Conservation (phyloP, 2,797 vertebrate genomes). For the Microcaecilia unicolor region DNA sequence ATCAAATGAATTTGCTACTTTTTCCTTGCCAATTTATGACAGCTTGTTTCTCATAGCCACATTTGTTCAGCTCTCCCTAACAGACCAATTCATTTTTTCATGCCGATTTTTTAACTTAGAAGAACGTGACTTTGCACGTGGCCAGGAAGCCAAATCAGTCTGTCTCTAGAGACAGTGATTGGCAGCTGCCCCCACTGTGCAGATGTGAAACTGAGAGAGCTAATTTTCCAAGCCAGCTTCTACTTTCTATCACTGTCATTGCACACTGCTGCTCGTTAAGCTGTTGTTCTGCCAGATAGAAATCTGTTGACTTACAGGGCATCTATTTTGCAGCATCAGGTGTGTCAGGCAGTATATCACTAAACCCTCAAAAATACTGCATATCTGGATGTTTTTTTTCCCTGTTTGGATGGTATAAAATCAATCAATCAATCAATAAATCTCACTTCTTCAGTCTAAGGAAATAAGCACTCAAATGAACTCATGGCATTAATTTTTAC, state of each 20-base stretch:
- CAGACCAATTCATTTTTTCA: constrained; percentile 44
- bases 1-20: constrained; percentile 43
- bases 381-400: too few relatives aligned
- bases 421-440: too few relatives aligned
- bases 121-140: constrained; percentile 39
- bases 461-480: too few relatives aligned
- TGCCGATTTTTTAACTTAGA: constrained; percentile 25
- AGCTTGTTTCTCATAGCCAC: constrained; percentile 52
- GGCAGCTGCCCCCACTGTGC: constrained; percentile 36
- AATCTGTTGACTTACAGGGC: constrained; percentile 33
- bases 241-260: constrained; percentile 37
- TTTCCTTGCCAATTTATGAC: constrained; percentile 44
- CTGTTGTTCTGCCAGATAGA: constrained; percentile 41
- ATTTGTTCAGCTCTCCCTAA: constrained; percentile 52
- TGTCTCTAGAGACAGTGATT: constrained; percentile 30
- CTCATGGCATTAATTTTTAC: too few relatives aligned
- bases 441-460: too few relatives aligned
- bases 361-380: constrained; percentile 19
- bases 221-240: constrained; percentile 36
- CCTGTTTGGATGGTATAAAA: too few relatives aligned
- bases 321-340: constrained; percentile 43
- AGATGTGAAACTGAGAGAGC: constrained; percentile 37
- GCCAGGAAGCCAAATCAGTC: constrained; percentile 27
- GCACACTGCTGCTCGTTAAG: constrained; percentile 33
- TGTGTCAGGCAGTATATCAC: constrained; percentile 35